These are phyloP conservation scores for Drosophila burlai DNA, from an alignment of 1,140 invertebrate species.

Conservation along the genomic window DNA sequence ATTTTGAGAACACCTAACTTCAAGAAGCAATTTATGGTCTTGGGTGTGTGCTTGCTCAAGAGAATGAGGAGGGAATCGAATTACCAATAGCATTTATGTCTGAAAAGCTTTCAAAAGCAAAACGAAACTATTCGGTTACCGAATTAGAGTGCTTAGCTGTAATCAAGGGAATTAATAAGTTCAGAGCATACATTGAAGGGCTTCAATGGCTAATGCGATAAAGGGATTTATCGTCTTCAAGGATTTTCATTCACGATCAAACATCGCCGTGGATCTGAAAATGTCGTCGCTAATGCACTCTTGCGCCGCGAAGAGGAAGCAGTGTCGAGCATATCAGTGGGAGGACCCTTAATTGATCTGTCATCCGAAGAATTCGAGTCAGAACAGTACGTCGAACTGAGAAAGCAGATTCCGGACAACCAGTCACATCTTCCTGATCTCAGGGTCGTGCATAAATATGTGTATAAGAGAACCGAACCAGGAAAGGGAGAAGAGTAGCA, in stretches of 20 bases:
- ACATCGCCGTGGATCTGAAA: no score
- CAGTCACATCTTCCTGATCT: slow-evolving; percentile 24
- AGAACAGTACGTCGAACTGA: background rate
- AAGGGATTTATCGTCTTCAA: no score
- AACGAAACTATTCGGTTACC: slow-evolving; percentile 48
- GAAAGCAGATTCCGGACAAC: slow-evolving; percentile 10
- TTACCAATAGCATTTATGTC: slow-evolving; percentile 24
- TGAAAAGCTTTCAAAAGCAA: no score
- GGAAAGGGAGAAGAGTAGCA: no score
- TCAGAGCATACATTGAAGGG: no score
- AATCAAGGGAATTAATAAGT: slow-evolving; percentile 7
- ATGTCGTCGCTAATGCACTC: no score
- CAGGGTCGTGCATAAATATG: slow-evolving; percentile 11
- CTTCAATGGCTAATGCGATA: no score
- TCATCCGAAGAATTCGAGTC: background rate
- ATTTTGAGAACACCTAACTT: slow-evolving; percentile 15
- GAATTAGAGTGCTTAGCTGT: slow-evolving; percentile 47
- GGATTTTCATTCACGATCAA: no score
- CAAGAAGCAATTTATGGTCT: slow-evolving; percentile 27
- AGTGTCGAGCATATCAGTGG: no score
- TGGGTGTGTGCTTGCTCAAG: slow-evolving; percentile 28
- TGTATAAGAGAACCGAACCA: slow-evolving; percentile 27
- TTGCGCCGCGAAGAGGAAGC: no score
- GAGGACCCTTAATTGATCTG: no score
- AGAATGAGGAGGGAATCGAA: slow-evolving; percentile 25